These are phyloP conservation scores for Hypocryptadius cinnamomeus DNA, from an alignment of 2,113 vertebrate genomes.

Conservation along the genomic window DNA sequence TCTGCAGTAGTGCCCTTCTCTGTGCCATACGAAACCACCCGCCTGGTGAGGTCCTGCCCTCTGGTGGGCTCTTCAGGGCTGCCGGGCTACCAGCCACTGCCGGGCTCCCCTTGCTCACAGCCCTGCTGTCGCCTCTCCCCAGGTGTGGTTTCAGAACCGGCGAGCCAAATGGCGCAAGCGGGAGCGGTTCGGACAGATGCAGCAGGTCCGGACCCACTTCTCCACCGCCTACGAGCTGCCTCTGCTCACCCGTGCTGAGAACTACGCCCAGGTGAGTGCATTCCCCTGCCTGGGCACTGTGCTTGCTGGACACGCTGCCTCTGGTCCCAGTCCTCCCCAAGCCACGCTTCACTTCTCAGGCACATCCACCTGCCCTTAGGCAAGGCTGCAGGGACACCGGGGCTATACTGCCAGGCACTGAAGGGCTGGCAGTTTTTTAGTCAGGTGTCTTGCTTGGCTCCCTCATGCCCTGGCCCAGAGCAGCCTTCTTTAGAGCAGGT, in stretches of 20 bases:
- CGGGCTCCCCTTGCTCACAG: neutral
- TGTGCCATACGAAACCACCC: neutral
- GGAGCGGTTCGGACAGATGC: conserved; percentile 98
- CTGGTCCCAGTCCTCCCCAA: neutral
- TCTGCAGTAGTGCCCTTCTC: neutral
- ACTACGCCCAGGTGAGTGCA: conserved; percentile 89
- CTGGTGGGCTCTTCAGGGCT: neutral
- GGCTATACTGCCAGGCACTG: neutral
- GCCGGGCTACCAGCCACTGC: neutral
- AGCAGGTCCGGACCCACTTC: conserved; percentile 98
- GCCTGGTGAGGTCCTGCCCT: neutral
- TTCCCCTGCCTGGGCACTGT: rapidly evolving
- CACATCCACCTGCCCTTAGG: neutral
- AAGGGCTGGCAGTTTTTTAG: neutral
- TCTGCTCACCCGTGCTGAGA: conserved; percentile 91
- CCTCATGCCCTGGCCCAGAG: neutral
- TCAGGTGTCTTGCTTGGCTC: neutral
- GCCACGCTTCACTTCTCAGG: rapidly evolving
- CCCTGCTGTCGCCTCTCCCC: neutral
- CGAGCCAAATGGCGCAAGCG: conserved; percentile 97
- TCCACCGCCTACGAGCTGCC: conserved; percentile 92
- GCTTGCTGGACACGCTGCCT: neutral
- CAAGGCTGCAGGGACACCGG: rapidly evolving
- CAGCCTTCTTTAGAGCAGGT: neutral
- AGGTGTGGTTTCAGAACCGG: conserved; percentile 99